Conservation (phyloP, 2,888 invertebrate genomes). For the Phlogophora meticulosa region DNA sequence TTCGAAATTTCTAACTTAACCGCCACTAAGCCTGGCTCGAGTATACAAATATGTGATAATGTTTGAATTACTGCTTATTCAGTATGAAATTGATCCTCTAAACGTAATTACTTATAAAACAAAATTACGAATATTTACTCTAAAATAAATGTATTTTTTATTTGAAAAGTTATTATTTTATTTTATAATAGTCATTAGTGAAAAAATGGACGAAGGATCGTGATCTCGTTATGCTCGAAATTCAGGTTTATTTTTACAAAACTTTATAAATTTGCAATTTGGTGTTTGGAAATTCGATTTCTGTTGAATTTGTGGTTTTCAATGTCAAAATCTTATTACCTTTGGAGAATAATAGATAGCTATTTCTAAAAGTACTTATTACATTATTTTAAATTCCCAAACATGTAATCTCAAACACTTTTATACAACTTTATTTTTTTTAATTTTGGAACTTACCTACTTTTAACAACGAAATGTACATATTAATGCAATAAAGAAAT, state of each 20-base stretch:
- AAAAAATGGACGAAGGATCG: slow-evolving; percentile 14
- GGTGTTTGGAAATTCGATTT: neutral
- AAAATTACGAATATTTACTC: slow-evolving; percentile 5
- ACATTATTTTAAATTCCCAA: no score
- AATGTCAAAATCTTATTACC: neutral
- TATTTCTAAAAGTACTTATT: no score
- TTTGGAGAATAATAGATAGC: no score
- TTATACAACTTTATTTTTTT: no score
- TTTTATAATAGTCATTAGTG: neutral
- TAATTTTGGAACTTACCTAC: no score
- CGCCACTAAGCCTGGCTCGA: slow-evolving; percentile 33
- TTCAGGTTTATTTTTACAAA: neutral
- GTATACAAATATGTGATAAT: slow-evolving; percentile 36
- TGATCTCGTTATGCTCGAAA: slow-evolving; percentile 24
- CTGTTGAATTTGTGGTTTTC: neutral
- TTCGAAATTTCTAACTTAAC: slow-evolving; percentile 62
- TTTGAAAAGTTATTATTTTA: neutral
- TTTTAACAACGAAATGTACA: no score
- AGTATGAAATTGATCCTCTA: neutral
- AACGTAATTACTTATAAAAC: neutral
- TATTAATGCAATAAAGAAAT: no score
- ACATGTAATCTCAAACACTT: no score
- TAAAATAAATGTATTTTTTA: neutral
- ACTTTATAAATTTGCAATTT: slow-evolving; percentile 1
- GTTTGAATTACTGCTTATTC: slow-evolving; percentile 17